phyloP scores from a whole-genome alignment of 2,888 invertebrate genomes.

The Trissolcus japonicus region DNA sequence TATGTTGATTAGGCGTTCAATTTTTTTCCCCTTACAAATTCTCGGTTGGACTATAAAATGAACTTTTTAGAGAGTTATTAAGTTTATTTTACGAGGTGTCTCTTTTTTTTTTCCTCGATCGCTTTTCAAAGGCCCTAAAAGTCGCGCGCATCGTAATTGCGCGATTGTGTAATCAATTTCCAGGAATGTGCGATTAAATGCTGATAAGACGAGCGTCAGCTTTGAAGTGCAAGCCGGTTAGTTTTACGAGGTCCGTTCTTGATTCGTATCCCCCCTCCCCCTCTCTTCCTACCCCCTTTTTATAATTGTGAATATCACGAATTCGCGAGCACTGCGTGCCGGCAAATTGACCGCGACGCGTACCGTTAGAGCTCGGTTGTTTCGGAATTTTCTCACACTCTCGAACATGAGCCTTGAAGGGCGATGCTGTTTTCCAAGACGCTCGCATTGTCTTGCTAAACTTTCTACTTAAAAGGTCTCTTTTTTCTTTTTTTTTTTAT shows the following conservation, averaged over 20 bases:
- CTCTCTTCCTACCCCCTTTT: too few relatives aligned
- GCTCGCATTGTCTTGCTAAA: constrained; percentile 53
- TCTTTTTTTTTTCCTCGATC: constrained; percentile 27
- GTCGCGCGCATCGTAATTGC: constrained; percentile 26
- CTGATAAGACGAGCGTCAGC: constrained; percentile 14
- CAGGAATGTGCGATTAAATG: constrained; percentile 27
- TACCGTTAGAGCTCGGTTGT: constrained; percentile 44
- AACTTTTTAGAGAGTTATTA: constrained; percentile 33
- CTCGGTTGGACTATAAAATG: constrained; percentile 32
- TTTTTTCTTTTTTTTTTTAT: constrained; percentile 34
- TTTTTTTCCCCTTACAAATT: constrained; percentile 38
- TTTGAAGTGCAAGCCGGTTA: constrained; percentile 1
- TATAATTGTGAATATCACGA: constrained; percentile 30
- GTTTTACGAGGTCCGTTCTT: neutral
- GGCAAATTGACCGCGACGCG: constrained; percentile 34
- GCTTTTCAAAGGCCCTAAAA: constrained; percentile 37
- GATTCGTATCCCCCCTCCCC: neutral
- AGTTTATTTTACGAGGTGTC: constrained; percentile 17
- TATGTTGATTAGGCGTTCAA: constrained; percentile 45
- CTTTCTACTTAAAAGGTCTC: constrained; percentile 61
- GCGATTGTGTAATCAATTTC: constrained; percentile 32
- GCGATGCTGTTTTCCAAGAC: constrained; percentile 59
- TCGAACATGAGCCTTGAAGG: constrained; percentile 47
- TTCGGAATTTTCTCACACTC: constrained; percentile 60
- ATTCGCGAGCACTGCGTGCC: constrained; percentile 20